Evolutionary conservation across 2,113 vertebrate genomes (phyloP), one percentile per base, ranked within the genome.

Genomic region (Ochotona curzoniae): DNA sequence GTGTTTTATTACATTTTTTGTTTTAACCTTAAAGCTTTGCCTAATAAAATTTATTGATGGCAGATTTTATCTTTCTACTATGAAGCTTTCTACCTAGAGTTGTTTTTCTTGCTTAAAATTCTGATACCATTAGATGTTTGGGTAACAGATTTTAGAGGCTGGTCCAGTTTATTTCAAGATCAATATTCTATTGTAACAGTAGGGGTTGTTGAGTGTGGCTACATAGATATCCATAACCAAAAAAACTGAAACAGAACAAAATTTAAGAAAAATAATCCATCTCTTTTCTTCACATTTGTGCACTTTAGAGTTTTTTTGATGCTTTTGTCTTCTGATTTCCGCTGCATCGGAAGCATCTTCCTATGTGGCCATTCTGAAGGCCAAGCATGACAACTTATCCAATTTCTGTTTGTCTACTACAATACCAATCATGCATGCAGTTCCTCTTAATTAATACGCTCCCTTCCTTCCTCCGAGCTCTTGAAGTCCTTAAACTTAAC

Each of bases 371-470:
- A n/a, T 69, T 26, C 57, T 83, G 1, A 28, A 94, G 38, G 28
- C 35, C 70, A 81, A 49, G 15, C 32, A 84, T 84, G 66, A 93
- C 63, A 92, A 28, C 7, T 70, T 47, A 70, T 8, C 10, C 30
- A 61, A 35, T 79, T 92, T 94, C 66, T 90, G 14, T 90, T 87
- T 82, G 35, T 64, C 69, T 83, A 17, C 57, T 51, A 44, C 4
- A 78, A 15, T 69, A 88, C 26, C 25, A 66, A 32, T 86, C 74
- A n/a, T 32, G 67, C n/a, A 49, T 67, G 15, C 51, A 92, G 5
- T 90, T 95, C n/a, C 28, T 93, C 23, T 95, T 94, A 93, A 90
- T 95, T 92, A 95, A 83, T 30, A 69, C 2, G 7, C 18, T 32
- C 13, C 4, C 14, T 15, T 89, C 35, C 71, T 76, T 81, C 60